Evolutionary conservation across 2,113 vertebrate species (phyloP).

Genomic region (Nesoenas mayeri): DNA sequence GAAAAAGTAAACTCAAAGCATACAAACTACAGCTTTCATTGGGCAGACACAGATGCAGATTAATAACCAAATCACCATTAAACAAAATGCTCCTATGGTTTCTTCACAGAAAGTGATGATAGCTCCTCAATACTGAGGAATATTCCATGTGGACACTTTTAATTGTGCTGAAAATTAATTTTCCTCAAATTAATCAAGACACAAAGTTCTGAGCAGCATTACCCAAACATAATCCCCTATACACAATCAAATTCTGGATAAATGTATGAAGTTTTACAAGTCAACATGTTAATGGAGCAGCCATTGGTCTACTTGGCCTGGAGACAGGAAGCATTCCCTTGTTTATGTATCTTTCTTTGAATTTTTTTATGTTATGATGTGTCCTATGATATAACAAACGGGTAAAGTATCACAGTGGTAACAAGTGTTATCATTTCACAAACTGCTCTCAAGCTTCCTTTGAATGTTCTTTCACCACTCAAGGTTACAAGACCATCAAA

Average conservation of each 20-base stretch:
- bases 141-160: background rate
- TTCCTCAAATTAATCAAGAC: background rate
- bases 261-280: background rate
- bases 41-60: background rate
- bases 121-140: background rate
- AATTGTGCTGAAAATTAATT: background rate
- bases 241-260: background rate
- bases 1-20: background rate
- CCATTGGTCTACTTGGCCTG: background rate
- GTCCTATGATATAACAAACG: background rate
- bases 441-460: background rate
- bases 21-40: background rate
- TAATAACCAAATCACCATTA: background rate
- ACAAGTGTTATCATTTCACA: background rate
- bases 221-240: background rate
- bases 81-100: background rate
- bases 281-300: background rate
- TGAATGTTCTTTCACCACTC: fast-evolving
- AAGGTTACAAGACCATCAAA: background rate
- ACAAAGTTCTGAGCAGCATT: background rate
- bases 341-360: background rate
- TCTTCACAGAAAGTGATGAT: background rate
- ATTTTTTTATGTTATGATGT: background rate
- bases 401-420: background rate
- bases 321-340: background rate